phyloP scores from a whole-genome alignment of 2,797 vertebrate genomes.

The Malurus leucopterus region DNA sequence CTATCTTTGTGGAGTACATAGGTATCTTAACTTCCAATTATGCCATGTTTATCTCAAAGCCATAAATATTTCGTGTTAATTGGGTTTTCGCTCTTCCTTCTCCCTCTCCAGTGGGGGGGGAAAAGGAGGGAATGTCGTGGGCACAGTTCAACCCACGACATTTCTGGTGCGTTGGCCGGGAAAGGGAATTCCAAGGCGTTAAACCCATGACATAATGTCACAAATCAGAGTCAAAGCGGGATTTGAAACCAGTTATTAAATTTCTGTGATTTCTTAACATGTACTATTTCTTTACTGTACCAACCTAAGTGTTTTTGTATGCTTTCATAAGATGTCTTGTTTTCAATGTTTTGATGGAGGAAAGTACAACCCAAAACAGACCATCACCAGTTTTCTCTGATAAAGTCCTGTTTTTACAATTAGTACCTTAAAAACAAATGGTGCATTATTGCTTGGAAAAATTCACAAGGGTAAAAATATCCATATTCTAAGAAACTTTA shows the following conservation, averaged over 20 bases:
- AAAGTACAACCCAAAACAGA: neutral
- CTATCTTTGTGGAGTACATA: no score
- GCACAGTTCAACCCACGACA: no score
- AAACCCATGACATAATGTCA: no score
- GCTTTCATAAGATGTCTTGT: neutral
- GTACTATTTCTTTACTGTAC: neutral
- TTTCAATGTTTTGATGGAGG: neutral
- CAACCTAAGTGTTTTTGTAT: rapidly evolving
- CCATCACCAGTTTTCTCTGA: neutral
- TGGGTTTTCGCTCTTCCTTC: no score
- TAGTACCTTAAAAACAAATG: neutral
- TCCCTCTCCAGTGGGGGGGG: no score
- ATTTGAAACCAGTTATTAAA: neutral
- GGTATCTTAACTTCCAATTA: no score
- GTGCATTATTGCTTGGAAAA: neutral
- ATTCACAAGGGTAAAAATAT: neutral
- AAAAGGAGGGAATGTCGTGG: no score
- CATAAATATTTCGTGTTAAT: no score
- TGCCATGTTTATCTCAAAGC: no score
- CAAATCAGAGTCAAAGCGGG: neutral
- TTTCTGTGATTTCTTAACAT: neutral
- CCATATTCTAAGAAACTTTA: neutral
- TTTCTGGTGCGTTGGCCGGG: no score
- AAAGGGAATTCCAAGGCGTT: no score
- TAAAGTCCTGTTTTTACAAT: neutral